A percentile compares a stretch with the other conserved stretches of the same genome.
phyloP scores from a whole-genome alignment of 2,797 vertebrate species.

The Zalophus californianus region DNA sequence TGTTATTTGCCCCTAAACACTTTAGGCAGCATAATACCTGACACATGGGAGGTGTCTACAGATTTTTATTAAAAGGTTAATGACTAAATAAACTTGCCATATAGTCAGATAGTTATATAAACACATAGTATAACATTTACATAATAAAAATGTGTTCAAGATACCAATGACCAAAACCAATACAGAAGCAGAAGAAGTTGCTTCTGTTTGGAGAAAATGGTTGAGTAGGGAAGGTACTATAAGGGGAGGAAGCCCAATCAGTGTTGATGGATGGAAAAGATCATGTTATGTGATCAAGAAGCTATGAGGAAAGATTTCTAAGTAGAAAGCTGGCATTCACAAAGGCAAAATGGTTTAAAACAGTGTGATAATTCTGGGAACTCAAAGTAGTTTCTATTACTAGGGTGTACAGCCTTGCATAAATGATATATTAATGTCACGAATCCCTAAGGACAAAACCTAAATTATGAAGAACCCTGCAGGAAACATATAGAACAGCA shows the following conservation, averaged over 20 bases:
- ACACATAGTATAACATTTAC: background rate
- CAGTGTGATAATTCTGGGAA: slow-evolving; percentile 21
- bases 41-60: background rate
- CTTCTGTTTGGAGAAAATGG: background rate
- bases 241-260: background rate
- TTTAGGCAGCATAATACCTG: background rate
- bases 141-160: background rate
- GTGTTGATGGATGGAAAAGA: background rate
- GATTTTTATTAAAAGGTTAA: background rate
- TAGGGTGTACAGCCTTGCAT: background rate
- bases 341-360: slow-evolving; percentile 49
- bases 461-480: slow-evolving; percentile 47
- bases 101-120: background rate
- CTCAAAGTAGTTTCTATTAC: slow-evolving; percentile 38
- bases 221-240: background rate
- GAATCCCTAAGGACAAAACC: slow-evolving; percentile 57
- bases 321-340: background rate
- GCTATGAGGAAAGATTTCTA: background rate
- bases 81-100: background rate
- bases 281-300: background rate
- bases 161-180: background rate
- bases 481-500: background rate
- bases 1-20: background rate
- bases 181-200: background rate
- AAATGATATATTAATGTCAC: slow-evolving; percentile 53